Conservation (phyloP, 2,797 vertebrate genomes). For the Muscicapa comitata region DNA sequence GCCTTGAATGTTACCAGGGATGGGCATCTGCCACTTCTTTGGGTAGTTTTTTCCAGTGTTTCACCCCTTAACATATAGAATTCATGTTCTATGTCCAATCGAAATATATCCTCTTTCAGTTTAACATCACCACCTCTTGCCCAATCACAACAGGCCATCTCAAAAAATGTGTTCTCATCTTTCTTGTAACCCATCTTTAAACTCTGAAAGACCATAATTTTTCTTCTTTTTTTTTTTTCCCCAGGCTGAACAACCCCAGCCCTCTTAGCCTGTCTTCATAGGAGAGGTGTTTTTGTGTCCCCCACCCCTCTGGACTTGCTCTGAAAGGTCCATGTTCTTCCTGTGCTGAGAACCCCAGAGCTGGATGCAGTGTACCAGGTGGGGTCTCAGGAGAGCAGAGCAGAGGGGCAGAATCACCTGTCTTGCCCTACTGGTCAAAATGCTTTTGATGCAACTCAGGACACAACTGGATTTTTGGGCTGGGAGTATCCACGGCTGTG, state of each 20-base stretch:
- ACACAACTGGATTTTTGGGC: background rate
- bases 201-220: background rate
- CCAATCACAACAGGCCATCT: rapidly evolving
- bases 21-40: background rate
- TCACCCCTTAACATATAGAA: background rate
- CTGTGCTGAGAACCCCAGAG: background rate
- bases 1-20: background rate
- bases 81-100: background rate
- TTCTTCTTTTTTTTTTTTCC: background rate
- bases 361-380: background rate
- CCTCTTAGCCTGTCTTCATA: background rate
- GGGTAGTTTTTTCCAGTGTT: background rate
- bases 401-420: background rate
- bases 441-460: background rate
- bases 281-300: background rate
- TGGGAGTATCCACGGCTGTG: rapidly evolving
- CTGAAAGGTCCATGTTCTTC: background rate
- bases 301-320: rapidly evolving
- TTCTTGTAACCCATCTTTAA: background rate
- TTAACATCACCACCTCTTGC: background rate
- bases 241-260: background rate
- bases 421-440: background rate
- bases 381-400: background rate
- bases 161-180: background rate
- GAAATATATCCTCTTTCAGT: background rate